Base-by-base conservation (phyloP, 2,797 vertebrate species). In the Parauchenoglanis punctatus region DNA sequence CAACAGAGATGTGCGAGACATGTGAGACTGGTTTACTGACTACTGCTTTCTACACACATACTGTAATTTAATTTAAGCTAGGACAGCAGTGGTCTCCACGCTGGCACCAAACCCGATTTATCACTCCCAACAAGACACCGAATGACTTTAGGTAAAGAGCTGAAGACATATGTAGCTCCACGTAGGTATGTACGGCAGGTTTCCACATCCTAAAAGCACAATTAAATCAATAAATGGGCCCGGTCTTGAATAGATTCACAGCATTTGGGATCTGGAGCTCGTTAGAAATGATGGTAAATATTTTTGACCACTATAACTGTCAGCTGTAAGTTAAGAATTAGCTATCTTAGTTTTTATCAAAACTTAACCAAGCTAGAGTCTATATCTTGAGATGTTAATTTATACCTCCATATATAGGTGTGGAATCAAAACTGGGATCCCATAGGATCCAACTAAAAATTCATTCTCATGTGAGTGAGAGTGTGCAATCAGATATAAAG, bases 111-210 rank as follows among this genome's bases (percentile, higher is more conserved):
- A 94, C 94, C 91, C 93, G 93, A 94, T 96, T 96, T 93, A 95
- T 96, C 94, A 95, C 94, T 91, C 94, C 90, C 94, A 94, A 95
- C 94, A 96, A 87, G 91, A 90, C 90, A 93, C 92, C 90, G 93
- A 93, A 94, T 94, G 91, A 94, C 94, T 93, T 91, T 92, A 92
- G 92, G 92, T 95, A 93, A 95, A 95, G 90, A 94, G 92, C 90
- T 91, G 88, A 89, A 91, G 91, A 92, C 89, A 92, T 93, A 92
- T 92, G 93, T 92, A 90, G 88, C 91, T 90, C 89, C 91, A 70
- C 2, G 0, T 20, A 61, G 23, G 56, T 31, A 40, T 59, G 77
- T 23, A 35, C 76, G 8, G 20, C 10, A 25, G 4, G 31, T 40
- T 59, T 25, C 11, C 4, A 44, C 58, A 81, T 61, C 23, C 49